These are phyloP conservation scores for Caenorhabditis elegans DNA, from an alignment of 1,140 invertebrate species.

Conservation along the genomic window WBcel235 BX284604.4:11120501-11121000, in stretches of 20 bases:
- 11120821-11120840: constrained; percentile 84
- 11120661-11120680: constrained; percentile 89
- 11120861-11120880: constrained; percentile 82
- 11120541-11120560: too few species aligned
- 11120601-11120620: not conserved
- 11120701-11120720: constrained; percentile 84
- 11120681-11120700: constrained; percentile 86
- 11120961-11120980: constrained; percentile 96
- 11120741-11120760: constrained; percentile 97
- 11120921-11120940: constrained; percentile 97
- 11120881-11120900: constrained; percentile 92
- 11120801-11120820: constrained; percentile 93
- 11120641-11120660: constrained; percentile 90
- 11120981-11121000: constrained; percentile 99
- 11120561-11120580: too few species aligned
- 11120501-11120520: not conserved
- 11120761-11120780: constrained; percentile 97
- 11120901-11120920: constrained; percentile 88
- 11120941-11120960: constrained; percentile 90
- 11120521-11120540: too few species aligned
- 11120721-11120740: constrained; percentile 94
- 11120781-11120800: constrained; percentile 95
- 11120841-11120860: constrained; percentile 78
- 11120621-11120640: constrained; percentile 80
- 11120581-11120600: too few species aligned